Conservation (phyloP, 1,140 invertebrate species). For the Phthorimaea operculella region DNA sequence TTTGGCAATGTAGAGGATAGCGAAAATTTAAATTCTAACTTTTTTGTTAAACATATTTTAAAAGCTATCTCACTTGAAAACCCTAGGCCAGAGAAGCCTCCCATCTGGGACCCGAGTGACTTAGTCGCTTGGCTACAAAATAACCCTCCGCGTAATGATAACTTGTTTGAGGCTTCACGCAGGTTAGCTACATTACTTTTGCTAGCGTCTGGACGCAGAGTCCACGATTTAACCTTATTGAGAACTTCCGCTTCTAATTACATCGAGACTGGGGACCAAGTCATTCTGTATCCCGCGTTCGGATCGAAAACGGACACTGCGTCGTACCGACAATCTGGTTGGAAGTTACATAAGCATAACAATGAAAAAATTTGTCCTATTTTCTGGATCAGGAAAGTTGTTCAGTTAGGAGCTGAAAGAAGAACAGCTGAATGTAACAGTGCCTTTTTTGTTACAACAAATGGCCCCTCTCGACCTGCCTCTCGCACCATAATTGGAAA, state of each 20-base stretch:
- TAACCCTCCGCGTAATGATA: neutral
- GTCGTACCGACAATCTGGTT: neutral
- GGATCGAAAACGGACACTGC: neutral
- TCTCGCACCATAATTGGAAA: slow-evolving; percentile 1
- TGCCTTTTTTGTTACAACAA: neutral
- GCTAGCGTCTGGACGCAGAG: neutral
- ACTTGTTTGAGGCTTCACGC: neutral
- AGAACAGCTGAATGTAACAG: neutral
- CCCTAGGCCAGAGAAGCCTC: neutral
- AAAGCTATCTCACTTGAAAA: slow-evolving; percentile 11
- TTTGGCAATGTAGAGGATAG: slow-evolving; percentile 8
- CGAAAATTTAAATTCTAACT: slow-evolving; percentile 4
- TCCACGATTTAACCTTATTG: neutral
- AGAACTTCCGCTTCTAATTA: neutral
- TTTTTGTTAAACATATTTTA: slow-evolving; percentile 17
- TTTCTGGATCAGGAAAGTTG: slow-evolving; percentile 8
- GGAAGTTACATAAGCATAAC: slow-evolving; percentile 2
- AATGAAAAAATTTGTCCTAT: slow-evolving; percentile 15
- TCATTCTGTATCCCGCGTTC: neutral
- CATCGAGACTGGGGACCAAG: neutral
- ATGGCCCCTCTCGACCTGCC: neutral
- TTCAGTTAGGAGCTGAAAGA: neutral
- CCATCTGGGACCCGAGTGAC: neutral
- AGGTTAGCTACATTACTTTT: neutral
- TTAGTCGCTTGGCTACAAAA: neutral